Base-by-base conservation (phyloP, 2,888 invertebrate genomes). In the Tribolium freemani region DNA sequence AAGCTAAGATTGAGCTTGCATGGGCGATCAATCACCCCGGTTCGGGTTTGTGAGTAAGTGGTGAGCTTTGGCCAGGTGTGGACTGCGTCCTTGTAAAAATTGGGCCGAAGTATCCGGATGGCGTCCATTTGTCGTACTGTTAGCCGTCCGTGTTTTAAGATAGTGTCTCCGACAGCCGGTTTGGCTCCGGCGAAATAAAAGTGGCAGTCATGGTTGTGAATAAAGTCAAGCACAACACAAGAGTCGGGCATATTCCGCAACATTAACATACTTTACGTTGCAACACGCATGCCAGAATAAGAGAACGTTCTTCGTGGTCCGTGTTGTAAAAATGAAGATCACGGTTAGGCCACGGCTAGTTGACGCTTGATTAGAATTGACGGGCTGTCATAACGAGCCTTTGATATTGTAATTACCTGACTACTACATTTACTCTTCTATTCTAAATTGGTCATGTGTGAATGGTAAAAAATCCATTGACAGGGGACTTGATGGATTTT, bases 341-440 rank as follows among this genome's bases (percentile, higher is more conserved):
- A 78, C 79, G 78, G 77, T 72, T 77, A 72, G 74, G 76, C 77
- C 76, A 75, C 76, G 74, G 75, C 74, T 66, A 69, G 64, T 67
- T 70, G 74, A 75, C 68, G 75, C 63, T 72, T 79, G 79, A 80
- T 81, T 81, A 77, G 78, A 73, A 78, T 72, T 80, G 81, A 81
- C 78, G 77, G 76, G 72, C 76, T 75, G 79, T 81, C 81, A 80
- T 78, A 80, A 79, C 78, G 75, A 71, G 77, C 75, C 74, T 79
- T 79, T 79, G 79, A 81, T 80, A 80, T 81, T 78, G 76, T 81
- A 81, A 81, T 81, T 80, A 81, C 75, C 73, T 60, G 76, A 79
- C 79, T 79, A 79, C 80, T 68, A 75, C 73, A 73, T 74, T 78
- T 77, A 73, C 67, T 71, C 61, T 45, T 73, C 71, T 69, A 74